Percentiles rank a stretch among this genome's conserved stretches.
These are phyloP conservation scores for Digitonthophagus gazella DNA, from an alignment of 2,888 invertebrate genomes.

Conservation along the genomic window DNA sequence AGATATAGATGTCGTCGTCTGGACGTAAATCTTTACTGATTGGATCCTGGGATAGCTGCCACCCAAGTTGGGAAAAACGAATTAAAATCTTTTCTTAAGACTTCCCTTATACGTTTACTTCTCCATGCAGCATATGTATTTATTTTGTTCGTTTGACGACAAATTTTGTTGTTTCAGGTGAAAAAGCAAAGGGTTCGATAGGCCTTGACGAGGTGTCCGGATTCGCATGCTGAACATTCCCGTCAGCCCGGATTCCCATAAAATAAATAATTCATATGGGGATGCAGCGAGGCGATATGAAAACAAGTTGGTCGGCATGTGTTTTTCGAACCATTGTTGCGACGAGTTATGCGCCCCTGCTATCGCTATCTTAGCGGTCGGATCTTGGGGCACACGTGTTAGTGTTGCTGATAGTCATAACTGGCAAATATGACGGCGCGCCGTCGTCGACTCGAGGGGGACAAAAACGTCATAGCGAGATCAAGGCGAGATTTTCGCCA, in stretches of 20 bases:
- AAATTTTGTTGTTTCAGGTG: slow-evolving; percentile 6
- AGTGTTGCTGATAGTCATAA: slow-evolving; percentile 47
- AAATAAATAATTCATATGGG: slow-evolving; percentile 49
- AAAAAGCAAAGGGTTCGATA: slow-evolving; percentile 30
- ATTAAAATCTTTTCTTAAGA: not conserved
- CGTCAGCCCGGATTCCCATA: slow-evolving; percentile 39
- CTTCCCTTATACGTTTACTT: too few relatives aligned
- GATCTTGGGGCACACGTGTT: slow-evolving; percentile 46
- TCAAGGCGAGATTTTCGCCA: slow-evolving; percentile 26
- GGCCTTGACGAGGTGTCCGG: slow-evolving; percentile 39
- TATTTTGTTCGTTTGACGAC: not conserved
- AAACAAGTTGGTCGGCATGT: slow-evolving; percentile 48
- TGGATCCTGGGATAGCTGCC: not conserved
- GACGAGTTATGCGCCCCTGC: slow-evolving; percentile 48
- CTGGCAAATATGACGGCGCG: slow-evolving; percentile 30
- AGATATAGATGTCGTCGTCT: not conserved
- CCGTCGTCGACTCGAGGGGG: not conserved
- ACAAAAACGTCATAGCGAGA: not conserved
- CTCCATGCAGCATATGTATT: not conserved
- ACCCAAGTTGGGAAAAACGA: not conserved
- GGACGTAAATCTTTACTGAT: not conserved
- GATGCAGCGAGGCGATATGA: slow-evolving; percentile 47
- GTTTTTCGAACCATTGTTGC: slow-evolving; percentile 49
- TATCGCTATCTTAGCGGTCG: slow-evolving; percentile 44
- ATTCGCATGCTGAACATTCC: slow-evolving; percentile 40